These are phyloP conservation scores for Chrysina gloriosa DNA, from an alignment of 2,888 invertebrate species.

Conservation along the genomic window DNA sequence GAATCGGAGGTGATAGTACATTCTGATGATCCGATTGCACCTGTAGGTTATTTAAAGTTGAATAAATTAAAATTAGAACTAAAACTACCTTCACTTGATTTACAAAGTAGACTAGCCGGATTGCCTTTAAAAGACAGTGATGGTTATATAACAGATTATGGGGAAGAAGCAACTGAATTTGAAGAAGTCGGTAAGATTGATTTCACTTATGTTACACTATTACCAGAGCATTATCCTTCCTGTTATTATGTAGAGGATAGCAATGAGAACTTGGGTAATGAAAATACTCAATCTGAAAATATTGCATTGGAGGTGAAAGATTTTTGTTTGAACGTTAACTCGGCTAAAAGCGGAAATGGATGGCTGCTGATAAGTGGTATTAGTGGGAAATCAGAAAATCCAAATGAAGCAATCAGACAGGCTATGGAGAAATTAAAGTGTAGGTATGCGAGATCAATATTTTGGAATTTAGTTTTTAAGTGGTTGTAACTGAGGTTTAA, in stretches of 20 bases:
- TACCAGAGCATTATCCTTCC: slow-evolving; percentile 42
- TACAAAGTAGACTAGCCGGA: slow-evolving; percentile 57
- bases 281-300: background rate
- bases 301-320: background rate
- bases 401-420: slow-evolving; percentile 74
- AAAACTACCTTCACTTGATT: slow-evolving; percentile 67
- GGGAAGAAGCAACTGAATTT: slow-evolving; percentile 58
- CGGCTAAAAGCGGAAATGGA: slow-evolving; percentile 69
- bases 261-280: background rate
- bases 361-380: slow-evolving; percentile 90
- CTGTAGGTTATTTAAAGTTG: slow-evolving; percentile 94
- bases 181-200: slow-evolving; percentile 46
- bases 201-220: background rate
- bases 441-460: slow-evolving; percentile 69
- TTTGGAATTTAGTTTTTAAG: slow-evolving; percentile 2
- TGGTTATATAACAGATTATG: slow-evolving; percentile 63
- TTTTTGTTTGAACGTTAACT: slow-evolving; percentile 27
- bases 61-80: slow-evolving; percentile 82
- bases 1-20: slow-evolving; percentile 89
- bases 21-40: slow-evolving; percentile 92
- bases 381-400: slow-evolving; percentile 75
- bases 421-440: slow-evolving; percentile 84
- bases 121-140: slow-evolving; percentile 61
- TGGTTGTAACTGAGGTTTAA: too few species aligned
- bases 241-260: background rate